phyloP scores from a whole-genome alignment of 2,888 invertebrate genomes.

The Iphiclides podalirius region DNA sequence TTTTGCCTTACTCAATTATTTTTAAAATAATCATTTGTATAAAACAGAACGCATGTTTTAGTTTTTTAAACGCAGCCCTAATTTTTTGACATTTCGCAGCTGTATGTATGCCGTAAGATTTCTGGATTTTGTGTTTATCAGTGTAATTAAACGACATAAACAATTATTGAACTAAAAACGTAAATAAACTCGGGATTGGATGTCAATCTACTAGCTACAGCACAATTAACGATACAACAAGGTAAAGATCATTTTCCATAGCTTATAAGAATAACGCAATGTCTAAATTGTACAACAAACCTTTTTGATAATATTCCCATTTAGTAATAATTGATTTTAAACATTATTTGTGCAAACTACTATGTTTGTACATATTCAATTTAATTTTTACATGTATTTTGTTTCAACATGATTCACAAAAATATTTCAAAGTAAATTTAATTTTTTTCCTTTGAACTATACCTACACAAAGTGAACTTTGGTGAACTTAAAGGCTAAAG shows the following conservation, averaged over 20 bases:
- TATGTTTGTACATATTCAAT: too few species aligned
- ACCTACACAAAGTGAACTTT: neutral
- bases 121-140: conserved; percentile 50
- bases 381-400: too few species aligned
- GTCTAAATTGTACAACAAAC: conserved; percentile 26
- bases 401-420: too few species aligned
- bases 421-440: neutral
- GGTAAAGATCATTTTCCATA: conserved; percentile 42
- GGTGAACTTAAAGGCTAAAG: neutral
- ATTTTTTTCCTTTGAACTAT: neutral
- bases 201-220: conserved; percentile 17
- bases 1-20: neutral
- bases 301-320: conserved; percentile 3
- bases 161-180: conserved; percentile 19
- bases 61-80: conserved; percentile 21
- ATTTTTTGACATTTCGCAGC: conserved; percentile 70
- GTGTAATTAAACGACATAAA: conserved; percentile 34
- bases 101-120: conserved; percentile 55
- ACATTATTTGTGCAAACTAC: neutral
- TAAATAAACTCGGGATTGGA: conserved; percentile 4
- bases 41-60: conserved; percentile 12
- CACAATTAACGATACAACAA: conserved; percentile 46
- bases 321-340: conserved; percentile 11
- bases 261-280: conserved; percentile 25
- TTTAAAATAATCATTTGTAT: neutral